phyloP scores from a whole-genome alignment of 2,113 vertebrate species.

The Dipodomys stephensi region DNA sequence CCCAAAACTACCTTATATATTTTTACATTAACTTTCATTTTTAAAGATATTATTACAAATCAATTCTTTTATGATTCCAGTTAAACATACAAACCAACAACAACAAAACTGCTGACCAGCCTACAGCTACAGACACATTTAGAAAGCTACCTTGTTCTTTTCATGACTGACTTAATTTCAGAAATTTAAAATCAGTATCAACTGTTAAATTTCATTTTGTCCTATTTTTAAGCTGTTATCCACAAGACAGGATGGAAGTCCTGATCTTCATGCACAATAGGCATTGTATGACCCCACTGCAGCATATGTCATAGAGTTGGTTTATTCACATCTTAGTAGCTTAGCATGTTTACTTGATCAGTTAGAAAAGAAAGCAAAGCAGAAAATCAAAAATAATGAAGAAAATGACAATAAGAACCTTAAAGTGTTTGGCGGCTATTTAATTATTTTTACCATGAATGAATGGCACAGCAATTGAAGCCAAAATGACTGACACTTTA shows the following conservation, averaged over 20 bases:
- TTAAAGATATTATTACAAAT: background rate
- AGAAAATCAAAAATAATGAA: background rate
- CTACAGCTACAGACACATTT: background rate
- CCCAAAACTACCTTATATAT: background rate
- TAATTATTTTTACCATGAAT: slow-evolving; percentile 9
- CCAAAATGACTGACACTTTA: background rate
- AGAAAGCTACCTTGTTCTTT: background rate
- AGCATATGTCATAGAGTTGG: background rate
- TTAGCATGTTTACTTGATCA: background rate
- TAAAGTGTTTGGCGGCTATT: background rate
- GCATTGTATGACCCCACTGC: accelerated
- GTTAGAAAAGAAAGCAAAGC: background rate
- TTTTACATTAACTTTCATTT: background rate
- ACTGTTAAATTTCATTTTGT: background rate
- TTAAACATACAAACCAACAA: background rate
- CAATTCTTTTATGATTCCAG: background rate
- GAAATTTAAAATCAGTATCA: slow-evolving; percentile 29
- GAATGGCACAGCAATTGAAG: background rate
- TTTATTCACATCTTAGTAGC: background rate
- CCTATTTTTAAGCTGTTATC: background rate
- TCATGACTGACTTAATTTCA: background rate
- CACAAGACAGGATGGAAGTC: background rate
- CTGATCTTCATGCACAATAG: background rate
- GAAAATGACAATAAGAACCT: slow-evolving; percentile 4
- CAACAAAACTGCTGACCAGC: background rate